Evolutionary conservation across 2,888 invertebrate species (phyloP).

Genomic region (Operophtera brumata): DNA sequence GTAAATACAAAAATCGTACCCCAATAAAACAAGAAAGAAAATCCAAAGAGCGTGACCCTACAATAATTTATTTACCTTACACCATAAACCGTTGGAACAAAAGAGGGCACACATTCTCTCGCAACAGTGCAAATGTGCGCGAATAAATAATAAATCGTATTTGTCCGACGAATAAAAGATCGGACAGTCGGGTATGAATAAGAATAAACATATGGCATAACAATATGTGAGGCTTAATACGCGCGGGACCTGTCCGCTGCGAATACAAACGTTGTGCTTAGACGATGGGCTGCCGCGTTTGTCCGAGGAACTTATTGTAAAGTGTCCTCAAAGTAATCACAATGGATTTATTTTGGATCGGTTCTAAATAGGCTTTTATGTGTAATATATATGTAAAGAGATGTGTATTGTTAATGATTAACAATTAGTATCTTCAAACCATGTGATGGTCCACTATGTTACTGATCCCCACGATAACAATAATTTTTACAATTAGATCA

Average conservation of each 20-base stretch:
- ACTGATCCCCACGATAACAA: too few relatives aligned
- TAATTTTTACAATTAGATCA: too few relatives aligned
- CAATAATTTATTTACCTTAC: slow-evolving; percentile 41
- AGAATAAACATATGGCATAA: slow-evolving; percentile 48
- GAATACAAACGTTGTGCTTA: slow-evolving; percentile 5
- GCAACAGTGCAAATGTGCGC: slow-evolving; percentile 47
- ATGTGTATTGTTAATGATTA: too few relatives aligned
- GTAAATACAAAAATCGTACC: slow-evolving; percentile 36
- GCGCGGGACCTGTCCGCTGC: slow-evolving; percentile 17
- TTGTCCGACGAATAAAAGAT: slow-evolving; percentile 43
- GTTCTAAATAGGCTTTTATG: not conserved
- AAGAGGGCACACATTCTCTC: slow-evolving; percentile 40
- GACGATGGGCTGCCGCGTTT: not conserved
- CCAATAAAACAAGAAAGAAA: slow-evolving; percentile 39
- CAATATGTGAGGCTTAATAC: slow-evolving; percentile 45
- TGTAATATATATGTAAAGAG: too few relatives aligned
- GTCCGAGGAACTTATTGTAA: not conserved
- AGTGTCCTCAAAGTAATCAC: slow-evolving; percentile 2
- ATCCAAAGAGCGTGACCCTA: slow-evolving; percentile 36
- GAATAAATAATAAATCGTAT: slow-evolving; percentile 53
- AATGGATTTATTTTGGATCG: slow-evolving; percentile 13
- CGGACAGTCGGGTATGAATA: slow-evolving; percentile 47
- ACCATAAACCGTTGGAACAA: slow-evolving; percentile 37
- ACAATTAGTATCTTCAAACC: too few relatives aligned
- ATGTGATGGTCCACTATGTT: too few relatives aligned